Conservation (phyloP, 2,888 invertebrate genomes). For the Drosophila prolongata region DNA sequence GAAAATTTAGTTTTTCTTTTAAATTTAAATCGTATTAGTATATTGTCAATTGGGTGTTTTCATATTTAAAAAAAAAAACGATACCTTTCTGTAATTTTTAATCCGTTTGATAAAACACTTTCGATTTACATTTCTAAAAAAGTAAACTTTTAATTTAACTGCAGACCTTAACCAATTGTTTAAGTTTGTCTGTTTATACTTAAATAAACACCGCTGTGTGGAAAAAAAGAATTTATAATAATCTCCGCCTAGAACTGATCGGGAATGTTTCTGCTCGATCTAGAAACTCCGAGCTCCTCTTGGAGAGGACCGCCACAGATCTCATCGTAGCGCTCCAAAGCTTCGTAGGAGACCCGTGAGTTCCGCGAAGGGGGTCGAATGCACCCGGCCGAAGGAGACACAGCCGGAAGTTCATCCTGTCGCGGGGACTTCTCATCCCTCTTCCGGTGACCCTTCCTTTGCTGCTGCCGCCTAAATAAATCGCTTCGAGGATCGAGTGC, state of each 20-base stretch:
- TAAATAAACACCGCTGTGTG: too few relatives aligned
- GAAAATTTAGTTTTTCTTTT: too few relatives aligned
- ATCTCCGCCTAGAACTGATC: slow-evolving; percentile 11
- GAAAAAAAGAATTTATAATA: too few relatives aligned
- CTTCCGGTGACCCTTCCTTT: neutral
- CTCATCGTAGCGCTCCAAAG: slow-evolving; percentile 14
- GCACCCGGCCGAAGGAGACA: neutral
- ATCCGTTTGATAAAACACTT: too few relatives aligned
- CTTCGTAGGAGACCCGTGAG: slow-evolving; percentile 33
- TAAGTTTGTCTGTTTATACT: too few relatives aligned
- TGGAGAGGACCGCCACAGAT: neutral
- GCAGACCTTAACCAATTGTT: too few relatives aligned
- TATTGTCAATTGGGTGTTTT: too few relatives aligned
- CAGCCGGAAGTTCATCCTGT: neutral
- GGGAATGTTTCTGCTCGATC: neutral
- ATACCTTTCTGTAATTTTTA: too few relatives aligned
- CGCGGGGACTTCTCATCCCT: neutral
- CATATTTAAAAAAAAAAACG: too few relatives aligned
- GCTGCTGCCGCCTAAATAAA: slow-evolving; percentile 9
- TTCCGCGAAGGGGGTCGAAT: slow-evolving; percentile 7
- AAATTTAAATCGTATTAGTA: too few relatives aligned
- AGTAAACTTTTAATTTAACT: too few relatives aligned
- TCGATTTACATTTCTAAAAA: too few relatives aligned
- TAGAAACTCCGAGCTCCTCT: neutral
- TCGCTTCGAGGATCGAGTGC: neutral